A percentile compares a stretch with the other conserved stretches of the same genome.
Conservation (phyloP, 2,113 vertebrate genomes). For the Cricetomys ansorgei region DNA sequence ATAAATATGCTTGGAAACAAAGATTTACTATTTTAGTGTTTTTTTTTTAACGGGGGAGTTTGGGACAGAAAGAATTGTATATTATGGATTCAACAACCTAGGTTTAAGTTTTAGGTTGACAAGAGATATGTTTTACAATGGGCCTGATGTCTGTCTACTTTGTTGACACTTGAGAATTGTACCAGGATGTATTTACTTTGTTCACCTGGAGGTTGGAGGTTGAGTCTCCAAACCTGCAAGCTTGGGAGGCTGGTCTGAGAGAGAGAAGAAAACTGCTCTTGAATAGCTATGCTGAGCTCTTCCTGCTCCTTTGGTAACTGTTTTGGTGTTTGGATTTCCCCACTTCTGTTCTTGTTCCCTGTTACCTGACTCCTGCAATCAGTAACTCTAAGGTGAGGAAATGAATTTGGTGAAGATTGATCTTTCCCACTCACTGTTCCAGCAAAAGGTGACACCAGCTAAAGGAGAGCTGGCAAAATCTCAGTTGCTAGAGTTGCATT, state of each 20-base stretch:
- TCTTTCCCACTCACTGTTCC: constrained; percentile 58
- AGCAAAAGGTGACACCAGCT: constrained; percentile 62
- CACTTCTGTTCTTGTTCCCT: constrained; percentile 45
- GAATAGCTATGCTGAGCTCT: constrained; percentile 35
- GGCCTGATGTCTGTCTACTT: constrained; percentile 48
- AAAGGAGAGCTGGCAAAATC: constrained; percentile 68
- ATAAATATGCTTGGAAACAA: constrained; percentile 77
- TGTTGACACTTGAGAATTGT: constrained; percentile 67
- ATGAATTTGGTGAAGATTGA: neutral
- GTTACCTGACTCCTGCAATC: constrained; percentile 33
- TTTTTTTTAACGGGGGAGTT: constrained; percentile 79
- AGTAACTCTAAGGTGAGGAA: constrained; percentile 73
- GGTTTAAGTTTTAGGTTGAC: constrained; percentile 82
- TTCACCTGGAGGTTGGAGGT: constrained; percentile 59
- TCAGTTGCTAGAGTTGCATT: constrained; percentile 56
- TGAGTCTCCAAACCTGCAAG: neutral
- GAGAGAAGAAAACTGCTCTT: constrained; percentile 68
- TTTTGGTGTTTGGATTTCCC: constrained; percentile 61
- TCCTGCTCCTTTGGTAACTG: constrained; percentile 49
- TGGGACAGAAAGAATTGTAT: constrained; percentile 73
- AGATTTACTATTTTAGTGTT: constrained; percentile 79
- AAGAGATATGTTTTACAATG: constrained; percentile 49
- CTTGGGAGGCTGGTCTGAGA: constrained; percentile 77
- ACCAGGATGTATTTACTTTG: constrained; percentile 55
- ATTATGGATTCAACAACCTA: constrained; percentile 74